phyloP scores from a whole-genome alignment of 1,140 invertebrate species.

The Catajapyx aquilonaris region DNA sequence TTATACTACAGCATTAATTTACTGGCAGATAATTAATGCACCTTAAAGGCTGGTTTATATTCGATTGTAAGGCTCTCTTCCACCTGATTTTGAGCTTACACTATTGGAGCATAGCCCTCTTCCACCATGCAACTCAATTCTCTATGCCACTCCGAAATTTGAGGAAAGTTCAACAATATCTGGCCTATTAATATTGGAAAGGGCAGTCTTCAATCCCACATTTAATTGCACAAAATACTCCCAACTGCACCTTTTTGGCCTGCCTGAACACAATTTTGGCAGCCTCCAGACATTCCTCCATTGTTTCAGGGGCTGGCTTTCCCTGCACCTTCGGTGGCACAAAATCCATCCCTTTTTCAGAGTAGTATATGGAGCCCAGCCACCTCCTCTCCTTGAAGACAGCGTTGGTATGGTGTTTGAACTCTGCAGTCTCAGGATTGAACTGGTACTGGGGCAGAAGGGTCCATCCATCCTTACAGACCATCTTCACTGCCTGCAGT shows the following conservation, averaged over 20 bases:
- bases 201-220: too few species aligned
- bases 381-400: conserved; percentile 62
- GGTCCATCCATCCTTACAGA: conserved; percentile 74
- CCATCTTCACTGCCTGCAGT: conserved; percentile 63
- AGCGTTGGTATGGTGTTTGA: conserved; percentile 61
- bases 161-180: too few species aligned
- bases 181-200: too few species aligned
- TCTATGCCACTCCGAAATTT: too few species aligned
- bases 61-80: too few species aligned
- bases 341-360: conserved; percentile 48
- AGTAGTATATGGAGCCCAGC: conserved; percentile 53
- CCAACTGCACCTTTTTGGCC: conserved; percentile 34
- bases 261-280: conserved; percentile 56
- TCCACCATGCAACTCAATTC: too few species aligned
- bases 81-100: too few species aligned
- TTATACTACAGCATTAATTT: too few species aligned
- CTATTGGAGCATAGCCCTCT: too few species aligned
- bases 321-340: conserved; percentile 43
- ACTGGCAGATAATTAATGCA: too few species aligned
- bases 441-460: conserved; percentile 67
- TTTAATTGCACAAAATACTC: too few species aligned
- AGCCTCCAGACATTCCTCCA: conserved; percentile 51
- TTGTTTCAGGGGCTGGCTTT: conserved; percentile 24
- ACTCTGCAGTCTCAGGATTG: conserved; percentile 72
- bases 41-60: too few species aligned